Evolutionary conservation across 1,140 invertebrate genomes (phyloP).

Genomic region (Nomia melanderi): DNA sequence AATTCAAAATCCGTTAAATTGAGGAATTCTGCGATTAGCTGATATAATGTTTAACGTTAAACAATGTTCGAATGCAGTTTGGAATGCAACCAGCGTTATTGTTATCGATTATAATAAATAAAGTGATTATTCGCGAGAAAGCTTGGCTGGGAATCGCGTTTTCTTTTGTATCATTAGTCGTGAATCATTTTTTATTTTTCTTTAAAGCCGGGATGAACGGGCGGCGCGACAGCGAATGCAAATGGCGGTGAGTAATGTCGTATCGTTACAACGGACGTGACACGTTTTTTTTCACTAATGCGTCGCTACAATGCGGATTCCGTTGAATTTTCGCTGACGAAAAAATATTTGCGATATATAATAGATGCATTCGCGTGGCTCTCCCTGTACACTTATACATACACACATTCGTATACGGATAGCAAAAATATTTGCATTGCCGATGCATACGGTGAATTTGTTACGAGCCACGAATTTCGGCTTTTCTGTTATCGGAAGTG

Average conservation of each 20-base stretch:
- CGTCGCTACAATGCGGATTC: background rate
- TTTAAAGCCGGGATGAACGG: too few species aligned
- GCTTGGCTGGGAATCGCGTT: background rate
- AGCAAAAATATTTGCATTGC: constrained; percentile 45
- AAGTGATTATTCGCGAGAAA: too few species aligned
- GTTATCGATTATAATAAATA: too few species aligned
- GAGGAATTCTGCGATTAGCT: too few species aligned
- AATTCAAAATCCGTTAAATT: too few species aligned
- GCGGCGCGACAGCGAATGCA: background rate
- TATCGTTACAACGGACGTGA: background rate
- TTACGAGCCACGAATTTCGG: constrained; percentile 5
- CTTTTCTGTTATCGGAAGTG: background rate
- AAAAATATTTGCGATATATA: constrained; percentile 22
- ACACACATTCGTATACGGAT: background rate
- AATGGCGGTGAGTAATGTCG: background rate
- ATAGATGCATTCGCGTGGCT: background rate
- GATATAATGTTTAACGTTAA: too few species aligned
- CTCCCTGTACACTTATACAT: background rate
- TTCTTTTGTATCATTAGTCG: background rate
- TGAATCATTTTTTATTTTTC: background rate
- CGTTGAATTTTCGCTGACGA: background rate
- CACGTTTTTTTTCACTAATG: background rate
- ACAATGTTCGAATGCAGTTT: too few species aligned
- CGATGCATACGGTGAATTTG: constrained; percentile 12
- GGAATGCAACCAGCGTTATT: too few species aligned